Evolutionary conservation across 2,888 invertebrate genomes (phyloP).

Genomic region (Pseudococcus jackbeardsleyi): DNA sequence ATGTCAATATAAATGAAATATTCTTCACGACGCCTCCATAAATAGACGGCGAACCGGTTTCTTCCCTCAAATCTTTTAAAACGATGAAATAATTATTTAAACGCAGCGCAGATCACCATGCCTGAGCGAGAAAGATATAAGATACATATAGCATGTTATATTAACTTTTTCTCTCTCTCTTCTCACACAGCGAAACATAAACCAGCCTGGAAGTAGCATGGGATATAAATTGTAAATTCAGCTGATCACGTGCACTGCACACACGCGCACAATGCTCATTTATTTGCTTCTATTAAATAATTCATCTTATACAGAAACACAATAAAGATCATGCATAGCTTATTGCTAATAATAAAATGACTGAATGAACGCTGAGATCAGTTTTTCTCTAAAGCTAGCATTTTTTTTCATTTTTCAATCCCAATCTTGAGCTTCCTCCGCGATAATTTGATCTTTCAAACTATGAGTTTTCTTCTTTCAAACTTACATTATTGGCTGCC

Average conservation of each 20-base stretch:
- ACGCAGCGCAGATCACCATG: background rate
- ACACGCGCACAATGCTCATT: background rate
- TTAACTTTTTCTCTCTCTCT: background rate
- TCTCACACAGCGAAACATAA: background rate
- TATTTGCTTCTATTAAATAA: too few species aligned
- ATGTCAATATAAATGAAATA: background rate
- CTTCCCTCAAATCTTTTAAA: background rate
- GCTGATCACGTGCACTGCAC: background rate
- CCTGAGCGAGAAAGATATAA: background rate
- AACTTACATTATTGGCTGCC: too few species aligned
- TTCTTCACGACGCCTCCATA: background rate
- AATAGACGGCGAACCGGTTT: background rate
- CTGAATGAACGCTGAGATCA: too few species aligned
- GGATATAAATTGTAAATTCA: background rate
- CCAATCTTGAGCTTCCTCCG: too few species aligned
- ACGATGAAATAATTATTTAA: background rate
- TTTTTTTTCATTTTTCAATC: too few species aligned
- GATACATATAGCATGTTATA: background rate
- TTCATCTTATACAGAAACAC: too few species aligned
- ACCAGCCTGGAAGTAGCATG: background rate
- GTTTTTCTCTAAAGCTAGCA: too few species aligned
- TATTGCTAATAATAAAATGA: too few species aligned
- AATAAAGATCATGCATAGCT: too few species aligned
- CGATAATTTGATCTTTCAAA: too few species aligned
- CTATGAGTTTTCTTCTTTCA: too few species aligned